Conservation (phyloP, 2,888 invertebrate genomes). For the Scelioninae gen. 1 region DNA sequence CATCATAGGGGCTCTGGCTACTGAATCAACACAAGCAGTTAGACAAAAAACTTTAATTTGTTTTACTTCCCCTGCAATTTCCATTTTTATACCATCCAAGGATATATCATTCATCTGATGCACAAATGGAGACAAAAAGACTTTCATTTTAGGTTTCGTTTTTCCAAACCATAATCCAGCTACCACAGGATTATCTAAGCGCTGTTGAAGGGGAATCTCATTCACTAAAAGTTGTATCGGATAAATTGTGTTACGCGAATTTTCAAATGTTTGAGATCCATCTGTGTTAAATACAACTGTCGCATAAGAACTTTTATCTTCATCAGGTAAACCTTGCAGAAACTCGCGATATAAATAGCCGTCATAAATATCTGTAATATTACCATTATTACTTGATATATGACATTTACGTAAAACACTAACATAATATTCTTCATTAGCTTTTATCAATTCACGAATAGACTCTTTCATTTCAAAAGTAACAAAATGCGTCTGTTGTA, state of each 20-base stretch:
- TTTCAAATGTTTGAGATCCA: slow-evolving; percentile 37
- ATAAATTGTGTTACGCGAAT: slow-evolving; percentile 40
- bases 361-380: slow-evolving; percentile 57
- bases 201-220: slow-evolving; percentile 46
- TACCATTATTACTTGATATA: no score
- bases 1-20: slow-evolving; percentile 65
- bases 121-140: slow-evolving; percentile 38
- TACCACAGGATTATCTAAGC: slow-evolving; percentile 37
- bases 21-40: slow-evolving; percentile 56
- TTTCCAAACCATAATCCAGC: slow-evolving; percentile 58
- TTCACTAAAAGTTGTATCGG: slow-evolving; percentile 55
- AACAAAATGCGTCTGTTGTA: no score
- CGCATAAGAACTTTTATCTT: slow-evolving; percentile 42
- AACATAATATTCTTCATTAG: no score
- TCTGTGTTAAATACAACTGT: slow-evolving; percentile 55
- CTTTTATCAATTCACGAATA: no score
- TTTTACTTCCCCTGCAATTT: slow-evolving; percentile 31
- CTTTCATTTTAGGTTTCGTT: slow-evolving; percentile 64
- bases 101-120: slow-evolving; percentile 41
- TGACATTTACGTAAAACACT: no score
- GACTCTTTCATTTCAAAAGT: no score
- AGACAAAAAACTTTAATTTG: slow-evolving; percentile 43
- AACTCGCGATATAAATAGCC: slow-evolving; percentile 55
- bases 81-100: slow-evolving; percentile 26
- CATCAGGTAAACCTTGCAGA: slow-evolving; percentile 36